A percentile compares a stretch with the other conserved stretches of the same genome.
phyloP scores from a whole-genome alignment of 2,797 vertebrate genomes.

The Trachurus trachurus region DNA sequence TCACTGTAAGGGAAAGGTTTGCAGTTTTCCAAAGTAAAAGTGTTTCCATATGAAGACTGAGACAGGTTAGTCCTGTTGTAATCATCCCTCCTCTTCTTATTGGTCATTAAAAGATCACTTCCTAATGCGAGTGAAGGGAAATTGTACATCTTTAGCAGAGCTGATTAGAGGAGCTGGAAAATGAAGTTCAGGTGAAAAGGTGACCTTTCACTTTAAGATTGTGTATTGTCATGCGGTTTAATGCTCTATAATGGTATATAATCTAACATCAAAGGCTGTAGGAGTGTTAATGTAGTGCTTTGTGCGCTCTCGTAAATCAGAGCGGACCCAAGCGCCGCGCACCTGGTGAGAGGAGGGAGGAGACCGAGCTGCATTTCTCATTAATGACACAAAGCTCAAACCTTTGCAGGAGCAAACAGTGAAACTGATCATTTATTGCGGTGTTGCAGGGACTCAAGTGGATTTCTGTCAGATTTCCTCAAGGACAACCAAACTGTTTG shows the following conservation, averaged over 20 bases:
- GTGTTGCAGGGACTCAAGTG: constrained; percentile 6
- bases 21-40: not conserved
- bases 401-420: not conserved
- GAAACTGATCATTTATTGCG: constrained; percentile 5
- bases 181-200: not conserved
- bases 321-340: constrained; percentile 15
- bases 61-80: not conserved
- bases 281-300: not conserved
- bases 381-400: constrained; percentile 21
- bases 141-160: no score
- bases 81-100: not conserved
- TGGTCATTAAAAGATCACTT: not conserved
- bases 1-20: not conserved
- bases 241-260: not conserved
- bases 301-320: constrained; percentile 26
- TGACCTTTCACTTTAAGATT: not conserved
- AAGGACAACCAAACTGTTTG: constrained; percentile 15
- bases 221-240: not conserved
- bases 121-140: not conserved
- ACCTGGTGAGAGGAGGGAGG: constrained; percentile 45
- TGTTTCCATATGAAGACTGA: not conserved
- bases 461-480: constrained; percentile 23
- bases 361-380: constrained; percentile 30
- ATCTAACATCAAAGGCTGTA: constrained; percentile 16
- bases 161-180: not conserved